Base-by-base conservation (phyloP, 2,888 invertebrate species). In the Acanthoscelides obtectus region DNA sequence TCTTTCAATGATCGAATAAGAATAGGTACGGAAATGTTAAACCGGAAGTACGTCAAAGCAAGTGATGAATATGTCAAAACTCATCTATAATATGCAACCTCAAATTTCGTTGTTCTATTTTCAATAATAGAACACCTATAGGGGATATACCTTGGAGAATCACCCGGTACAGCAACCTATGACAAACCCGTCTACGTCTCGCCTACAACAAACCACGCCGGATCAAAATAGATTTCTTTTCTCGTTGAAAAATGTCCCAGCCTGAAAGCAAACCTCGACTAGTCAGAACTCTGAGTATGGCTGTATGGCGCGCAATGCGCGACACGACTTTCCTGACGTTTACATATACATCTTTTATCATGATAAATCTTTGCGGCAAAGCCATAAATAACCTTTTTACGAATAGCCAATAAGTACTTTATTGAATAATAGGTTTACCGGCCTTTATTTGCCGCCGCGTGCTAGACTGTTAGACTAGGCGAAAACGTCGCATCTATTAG, bases 271-370 rank as follows among this genome's bases (percentile, higher is more conserved):
- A n/a, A n/a, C n/a, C n/a, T n/a, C n/a, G n/a, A n/a, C 25, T 8
- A 25, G 25, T 25, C 25, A 8, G 25, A n/a, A n/a, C n/a, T n/a
- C n/a, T n/a, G n/a, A n/a, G 4, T 25, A 25, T 45, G 45, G 45
- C 25, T 5, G 45, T 45, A 4, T 45, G 45, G 45, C 45, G 45
- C 45, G 72, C 74, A 74, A 74, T 72, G 70, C 71, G 72, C 71
- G 72, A 74, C 74, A 74, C 70, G 71, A 71, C 72, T 72, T 71
- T 72, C 74, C 71, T 74, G 74, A 74, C 74, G 72, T 74, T 72
- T 74, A 71, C 71, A 74, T 70, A 74, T 74, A 74, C 72, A 74
- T 72, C 74, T 74, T 74, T 74, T 71, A 71, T 70, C 66, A 67
- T 71, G 74, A 74, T 74, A 72, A 74, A 74, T 74, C 71, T 72